Evolutionary conservation across 30 jellyfish, hydroid and myxozoan genomes (phyloP).

Genomic region (Cassiopea xamachana): DNA sequence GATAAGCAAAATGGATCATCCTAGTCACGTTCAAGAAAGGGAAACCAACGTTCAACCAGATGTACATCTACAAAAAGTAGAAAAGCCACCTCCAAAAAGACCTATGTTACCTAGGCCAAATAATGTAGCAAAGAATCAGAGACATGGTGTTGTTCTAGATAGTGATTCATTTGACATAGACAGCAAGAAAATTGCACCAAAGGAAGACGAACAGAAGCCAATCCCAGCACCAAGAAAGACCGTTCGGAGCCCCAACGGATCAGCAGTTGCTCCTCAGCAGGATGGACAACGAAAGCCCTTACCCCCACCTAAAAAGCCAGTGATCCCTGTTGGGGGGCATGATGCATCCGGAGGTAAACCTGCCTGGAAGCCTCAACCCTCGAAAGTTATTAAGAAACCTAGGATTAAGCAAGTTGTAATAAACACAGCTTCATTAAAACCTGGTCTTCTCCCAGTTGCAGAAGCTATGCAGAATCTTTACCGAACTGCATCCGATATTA

Average conservation of each 20-base stretch:
- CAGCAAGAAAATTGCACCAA: neutral
- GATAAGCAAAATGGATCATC: conserved; percentile 17
- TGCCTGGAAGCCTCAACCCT: conserved; percentile 64
- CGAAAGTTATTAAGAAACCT: conserved; percentile 28
- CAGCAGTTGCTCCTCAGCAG: conserved; percentile 5
- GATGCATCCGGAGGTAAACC: conserved; percentile 28
- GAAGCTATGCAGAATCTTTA: conserved; percentile 66
- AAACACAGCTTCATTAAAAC: conserved; percentile 33
- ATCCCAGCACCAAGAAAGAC: conserved; percentile 77
- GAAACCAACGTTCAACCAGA: conserved; percentile 4
- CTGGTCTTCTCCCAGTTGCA: conserved; percentile 73
- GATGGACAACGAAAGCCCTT: conserved; percentile 27
- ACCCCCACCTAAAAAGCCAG: conserved; percentile 52
- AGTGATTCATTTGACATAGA: neutral
- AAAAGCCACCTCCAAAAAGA: conserved; percentile 50
- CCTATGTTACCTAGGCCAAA: conserved; percentile 30
- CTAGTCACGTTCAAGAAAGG: neutral
- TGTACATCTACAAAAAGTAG: conserved; percentile 14
- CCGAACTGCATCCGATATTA: conserved; percentile 58
- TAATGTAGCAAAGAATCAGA: conserved; percentile 14
- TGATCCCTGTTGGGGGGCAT: neutral
- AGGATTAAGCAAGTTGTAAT: conserved; percentile 26
- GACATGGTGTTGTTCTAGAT: conserved; percentile 23
- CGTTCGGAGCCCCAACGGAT: conserved; percentile 17
- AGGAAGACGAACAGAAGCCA: conserved; percentile 30